Conservation (phyloP, 2,888 invertebrate genomes). For the Nemotelus nigrinus region DNA sequence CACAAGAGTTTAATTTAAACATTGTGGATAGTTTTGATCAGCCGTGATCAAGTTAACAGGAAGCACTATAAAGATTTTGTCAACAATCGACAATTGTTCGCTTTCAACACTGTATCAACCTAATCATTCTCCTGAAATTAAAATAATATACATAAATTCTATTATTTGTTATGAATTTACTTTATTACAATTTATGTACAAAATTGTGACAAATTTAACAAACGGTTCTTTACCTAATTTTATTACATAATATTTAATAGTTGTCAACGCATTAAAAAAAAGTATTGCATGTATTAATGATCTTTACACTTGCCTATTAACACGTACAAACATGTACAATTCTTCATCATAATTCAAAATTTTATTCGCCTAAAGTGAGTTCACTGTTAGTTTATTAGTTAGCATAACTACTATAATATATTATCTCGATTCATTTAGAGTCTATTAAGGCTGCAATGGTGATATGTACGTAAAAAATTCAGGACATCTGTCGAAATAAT, state of each 20-base stretch:
- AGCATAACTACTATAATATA: neutral
- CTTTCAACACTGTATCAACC: too few species aligned
- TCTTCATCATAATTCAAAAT: too few species aligned
- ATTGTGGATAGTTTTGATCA: too few species aligned
- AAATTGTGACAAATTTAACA: conserved; percentile 45
- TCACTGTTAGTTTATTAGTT: neutral
- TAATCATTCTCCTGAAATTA: too few species aligned
- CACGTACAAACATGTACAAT: neutral
- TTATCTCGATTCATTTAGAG: neutral
- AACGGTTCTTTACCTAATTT: conserved; percentile 25
- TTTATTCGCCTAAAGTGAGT: neutral
- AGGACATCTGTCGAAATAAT: neutral
- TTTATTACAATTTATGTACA: conserved; percentile 42
- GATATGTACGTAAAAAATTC: conserved; percentile 22
- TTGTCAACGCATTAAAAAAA: conserved; percentile 7
- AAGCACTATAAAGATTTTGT: too few species aligned
- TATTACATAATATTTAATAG: conserved; percentile 23
- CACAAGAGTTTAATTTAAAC: too few species aligned
- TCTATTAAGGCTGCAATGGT: conserved; percentile 38
- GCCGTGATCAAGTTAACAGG: too few species aligned
- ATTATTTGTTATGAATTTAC: conserved; percentile 16
- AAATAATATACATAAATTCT: too few species aligned
- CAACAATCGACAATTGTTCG: too few species aligned
- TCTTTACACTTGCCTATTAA: neutral
- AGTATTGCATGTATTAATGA: neutral